A percentile compares a stretch with the other conserved stretches of the same genome.
These are phyloP conservation scores for Takifugu ocellatus DNA, from an alignment of 2,797 vertebrate species.

Conservation along the genomic window DNA sequence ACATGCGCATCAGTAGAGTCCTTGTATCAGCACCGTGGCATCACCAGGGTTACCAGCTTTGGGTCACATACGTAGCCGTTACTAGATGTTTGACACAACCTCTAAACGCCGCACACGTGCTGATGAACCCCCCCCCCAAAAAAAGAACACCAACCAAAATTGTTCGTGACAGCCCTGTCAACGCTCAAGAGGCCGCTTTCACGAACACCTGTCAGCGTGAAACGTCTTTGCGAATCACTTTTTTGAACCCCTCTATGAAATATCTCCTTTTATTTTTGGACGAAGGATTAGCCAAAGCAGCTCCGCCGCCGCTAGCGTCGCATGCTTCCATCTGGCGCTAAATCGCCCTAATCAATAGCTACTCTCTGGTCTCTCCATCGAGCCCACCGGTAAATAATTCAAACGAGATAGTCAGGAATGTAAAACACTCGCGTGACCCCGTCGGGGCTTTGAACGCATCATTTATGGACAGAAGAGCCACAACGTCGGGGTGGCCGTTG, in stretches of 20 bases:
- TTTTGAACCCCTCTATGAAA: slow-evolving; percentile 25
- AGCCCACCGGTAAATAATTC: slow-evolving; percentile 76
- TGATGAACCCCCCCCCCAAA: slow-evolving; percentile 18
- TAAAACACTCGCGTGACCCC: slow-evolving; percentile 46
- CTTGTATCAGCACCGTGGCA: slow-evolving; percentile 35
- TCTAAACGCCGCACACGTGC: not conserved
- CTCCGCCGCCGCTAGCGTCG: slow-evolving; percentile 43
- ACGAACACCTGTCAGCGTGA: slow-evolving; percentile 19
- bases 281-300: not conserved
- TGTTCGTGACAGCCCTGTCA: slow-evolving; percentile 26
- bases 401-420: slow-evolving; percentile 74
- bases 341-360: slow-evolving; percentile 74
- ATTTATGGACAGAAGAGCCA: slow-evolving; percentile 49
- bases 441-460: slow-evolving; percentile 44
- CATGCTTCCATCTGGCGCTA: slow-evolving; percentile 65
- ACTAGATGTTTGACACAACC: slow-evolving; percentile 29
- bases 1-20: slow-evolving; percentile 27
- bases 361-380: slow-evolving; percentile 66
- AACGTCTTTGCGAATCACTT: slow-evolving; percentile 16
- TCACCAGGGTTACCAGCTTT: too few relatives aligned
- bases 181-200: slow-evolving; percentile 14
- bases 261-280: slow-evolving; percentile 13
- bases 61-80: slow-evolving; percentile 15
- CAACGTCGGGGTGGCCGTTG: not conserved
- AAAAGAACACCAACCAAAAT: slow-evolving; percentile 5